phyloP scores from a whole-genome alignment of 2,113 vertebrate species.

The Dryoscopus gambensis region DNA sequence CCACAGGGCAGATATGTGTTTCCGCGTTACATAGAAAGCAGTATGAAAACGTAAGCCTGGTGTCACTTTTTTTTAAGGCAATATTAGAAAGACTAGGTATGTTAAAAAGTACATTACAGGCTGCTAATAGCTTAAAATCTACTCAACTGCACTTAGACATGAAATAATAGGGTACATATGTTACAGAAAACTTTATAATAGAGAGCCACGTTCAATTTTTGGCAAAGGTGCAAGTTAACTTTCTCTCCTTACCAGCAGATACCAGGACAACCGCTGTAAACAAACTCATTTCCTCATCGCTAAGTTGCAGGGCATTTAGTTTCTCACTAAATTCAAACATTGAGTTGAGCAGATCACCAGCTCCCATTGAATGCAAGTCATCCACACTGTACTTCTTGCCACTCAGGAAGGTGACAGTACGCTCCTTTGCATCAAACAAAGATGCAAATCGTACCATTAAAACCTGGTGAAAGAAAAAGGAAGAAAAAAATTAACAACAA shows the following conservation, averaged over 20 bases:
- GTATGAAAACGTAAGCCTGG: background rate
- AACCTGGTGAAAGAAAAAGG: conserved; percentile 75
- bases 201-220: background rate
- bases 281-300: conserved; percentile 92
- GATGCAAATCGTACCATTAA: conserved; percentile 96
- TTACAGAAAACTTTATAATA: background rate
- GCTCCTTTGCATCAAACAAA: conserved; percentile 88
- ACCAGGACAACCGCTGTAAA: conserved; percentile 96
- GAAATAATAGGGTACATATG: background rate
- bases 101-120: background rate
- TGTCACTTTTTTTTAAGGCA: background rate
- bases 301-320: conserved; percentile 86
- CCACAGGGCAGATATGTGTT: background rate
- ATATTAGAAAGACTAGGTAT: background rate
- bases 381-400: conserved; percentile 91
- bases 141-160: background rate
- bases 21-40: background rate
- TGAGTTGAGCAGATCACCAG: conserved; percentile 91
- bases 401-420: conserved; percentile 93
- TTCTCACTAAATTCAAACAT: conserved; percentile 99
- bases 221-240: background rate
- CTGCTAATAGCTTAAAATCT: background rate
- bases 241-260: conserved; percentile 87
- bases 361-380: conserved; percentile 86
- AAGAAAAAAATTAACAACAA: background rate